A percentile compares a stretch with the other conserved stretches of the same genome.
Conservation (phyloP, 1,140 invertebrate species). For the Drosophila sp. region DNA sequence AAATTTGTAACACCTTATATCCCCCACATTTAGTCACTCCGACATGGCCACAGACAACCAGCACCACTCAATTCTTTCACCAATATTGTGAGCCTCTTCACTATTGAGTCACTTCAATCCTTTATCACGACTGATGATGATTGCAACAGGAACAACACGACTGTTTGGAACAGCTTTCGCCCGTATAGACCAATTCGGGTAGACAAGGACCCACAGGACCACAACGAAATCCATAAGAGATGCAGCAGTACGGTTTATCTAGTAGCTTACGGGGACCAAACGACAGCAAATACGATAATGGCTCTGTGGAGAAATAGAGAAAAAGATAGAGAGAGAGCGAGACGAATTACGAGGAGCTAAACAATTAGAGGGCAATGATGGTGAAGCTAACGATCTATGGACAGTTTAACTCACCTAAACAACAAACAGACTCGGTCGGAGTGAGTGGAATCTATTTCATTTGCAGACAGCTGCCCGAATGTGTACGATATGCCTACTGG, state of each 20-base stretch:
- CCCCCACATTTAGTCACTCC: too few species aligned
- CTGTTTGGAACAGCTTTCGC: background rate
- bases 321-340: background rate
- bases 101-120: background rate
- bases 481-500: background rate
- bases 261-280: background rate
- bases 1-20: too few species aligned
- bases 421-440: background rate
- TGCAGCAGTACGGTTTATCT: background rate
- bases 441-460: conserved; percentile 12
- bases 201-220: background rate
- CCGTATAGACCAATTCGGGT: background rate
- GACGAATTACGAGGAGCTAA: background rate
- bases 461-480: background rate
- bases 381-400: background rate
- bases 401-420: background rate
- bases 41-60: too few species aligned
- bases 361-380: background rate
- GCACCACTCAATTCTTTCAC: too few species aligned
- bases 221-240: background rate
- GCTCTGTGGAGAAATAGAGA: too few species aligned
- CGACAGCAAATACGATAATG: background rate
- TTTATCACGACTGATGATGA: too few species aligned
- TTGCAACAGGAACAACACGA: too few species aligned
- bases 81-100: background rate